Conservation (phyloP, 2,888 invertebrate genomes). For the Argyra leucocephala region DNA sequence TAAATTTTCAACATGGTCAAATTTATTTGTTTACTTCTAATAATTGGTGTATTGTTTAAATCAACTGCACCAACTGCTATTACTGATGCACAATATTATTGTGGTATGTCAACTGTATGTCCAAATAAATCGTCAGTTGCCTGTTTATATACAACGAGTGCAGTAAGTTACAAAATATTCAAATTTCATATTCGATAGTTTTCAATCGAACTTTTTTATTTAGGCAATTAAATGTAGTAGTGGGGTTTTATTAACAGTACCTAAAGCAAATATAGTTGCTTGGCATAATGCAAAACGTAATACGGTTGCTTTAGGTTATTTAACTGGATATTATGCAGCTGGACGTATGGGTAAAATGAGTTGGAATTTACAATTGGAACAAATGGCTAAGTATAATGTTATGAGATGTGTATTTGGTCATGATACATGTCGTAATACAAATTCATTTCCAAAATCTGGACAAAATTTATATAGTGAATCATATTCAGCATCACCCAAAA, state of each 20-base stretch:
- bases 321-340: constrained; percentile 26
- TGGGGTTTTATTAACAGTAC: neutral
- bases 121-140: neutral
- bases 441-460: constrained; percentile 14
- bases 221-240: neutral
- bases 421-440: constrained; percentile 17
- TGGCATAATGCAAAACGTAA: constrained; percentile 24
- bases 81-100: neutral
- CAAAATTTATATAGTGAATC: constrained; percentile 11
- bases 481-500: neutral
- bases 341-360: constrained; percentile 30
- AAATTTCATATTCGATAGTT: too few species aligned
- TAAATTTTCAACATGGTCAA: neutral
- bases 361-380: constrained; percentile 30
- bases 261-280: neutral
- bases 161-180: too few species aligned
- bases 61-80: neutral
- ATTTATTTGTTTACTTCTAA: neutral
- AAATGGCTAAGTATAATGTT: constrained; percentile 29
- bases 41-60: neutral
- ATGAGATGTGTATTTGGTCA: constrained; percentile 25
- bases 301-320: constrained; percentile 27
- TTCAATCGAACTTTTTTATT: too few species aligned
- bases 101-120: neutral
- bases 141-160: neutral